Evolutionary conservation across 2,888 invertebrate genomes (phyloP).

Genomic region (Diarsia rubi): DNA sequence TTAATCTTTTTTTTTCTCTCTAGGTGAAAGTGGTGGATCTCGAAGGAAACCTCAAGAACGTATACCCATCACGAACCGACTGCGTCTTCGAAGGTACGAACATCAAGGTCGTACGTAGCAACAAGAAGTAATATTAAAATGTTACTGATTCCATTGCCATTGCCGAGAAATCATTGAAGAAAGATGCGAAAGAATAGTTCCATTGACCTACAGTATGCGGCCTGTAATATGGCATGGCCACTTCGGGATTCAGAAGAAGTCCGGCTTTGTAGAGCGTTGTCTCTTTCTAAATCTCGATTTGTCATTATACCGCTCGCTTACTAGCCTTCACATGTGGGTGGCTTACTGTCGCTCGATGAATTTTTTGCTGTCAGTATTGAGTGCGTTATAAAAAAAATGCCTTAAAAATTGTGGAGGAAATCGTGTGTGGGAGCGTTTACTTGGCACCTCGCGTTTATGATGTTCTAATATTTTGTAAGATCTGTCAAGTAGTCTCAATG

Average conservation of each 20-base stretch:
- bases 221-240: neutral
- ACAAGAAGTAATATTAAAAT: slow-evolving; percentile 78
- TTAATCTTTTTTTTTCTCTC: neutral
- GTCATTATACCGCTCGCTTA: neutral
- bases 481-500: slow-evolving; percentile 1
- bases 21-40: slow-evolving; percentile 93
- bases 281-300: slow-evolving; percentile 5
- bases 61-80: slow-evolving; percentile 95
- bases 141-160: neutral
- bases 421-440: neutral
- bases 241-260: neutral
- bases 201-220: neutral
- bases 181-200: slow-evolving; percentile 18
- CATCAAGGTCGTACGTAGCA: slow-evolving; percentile 80
- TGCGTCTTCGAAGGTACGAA: slow-evolving; percentile 89
- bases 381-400: neutral
- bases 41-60: slow-evolving; percentile 93
- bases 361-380: neutral
- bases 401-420: neutral
- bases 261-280: neutral
- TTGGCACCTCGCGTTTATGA: neutral
- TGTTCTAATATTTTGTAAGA: neutral
- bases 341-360: neutral
- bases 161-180: slow-evolving; percentile 29
- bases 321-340: slow-evolving; percentile 1